phyloP scores from a whole-genome alignment of 1,140 invertebrate species.

The Cephus cinctus region DNA sequence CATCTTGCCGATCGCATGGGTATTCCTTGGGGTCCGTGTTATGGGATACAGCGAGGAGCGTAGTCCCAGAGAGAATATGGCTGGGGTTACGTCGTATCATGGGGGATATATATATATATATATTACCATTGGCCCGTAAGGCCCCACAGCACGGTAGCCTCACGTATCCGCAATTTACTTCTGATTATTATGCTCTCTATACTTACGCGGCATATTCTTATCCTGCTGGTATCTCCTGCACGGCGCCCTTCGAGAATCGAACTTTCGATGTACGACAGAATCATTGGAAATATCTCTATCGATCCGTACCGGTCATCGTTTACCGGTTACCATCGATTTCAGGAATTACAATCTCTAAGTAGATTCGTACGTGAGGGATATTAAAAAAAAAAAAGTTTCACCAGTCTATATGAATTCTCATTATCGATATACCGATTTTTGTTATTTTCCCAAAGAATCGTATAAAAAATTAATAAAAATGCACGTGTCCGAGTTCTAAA shows the following conservation, averaged over 20 bases:
- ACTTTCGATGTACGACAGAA: too few relatives aligned
- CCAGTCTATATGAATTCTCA: too few relatives aligned
- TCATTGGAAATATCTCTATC: background rate
- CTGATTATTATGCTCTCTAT: conserved; percentile 53
- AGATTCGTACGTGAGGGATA: background rate
- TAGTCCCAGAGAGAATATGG: background rate
- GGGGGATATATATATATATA: conserved; percentile 3
- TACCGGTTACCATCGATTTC: background rate
- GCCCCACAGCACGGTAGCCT: conserved; percentile 51
- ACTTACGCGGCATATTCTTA: conserved; percentile 47
- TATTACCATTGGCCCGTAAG: conserved; percentile 12
- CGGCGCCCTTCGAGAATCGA: too few relatives aligned
- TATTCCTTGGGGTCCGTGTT: conserved; percentile 10
- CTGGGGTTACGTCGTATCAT: conserved; percentile 1
- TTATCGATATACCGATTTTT: too few relatives aligned
- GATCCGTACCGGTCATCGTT: background rate
- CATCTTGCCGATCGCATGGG: conserved; percentile 14
- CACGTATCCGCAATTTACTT: conserved; percentile 56
- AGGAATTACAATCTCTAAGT: background rate
- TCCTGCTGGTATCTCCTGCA: too few relatives aligned
- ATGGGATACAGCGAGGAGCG: background rate
- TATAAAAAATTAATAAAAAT: background rate
- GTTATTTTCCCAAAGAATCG: too few relatives aligned
- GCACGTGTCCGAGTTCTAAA: background rate
- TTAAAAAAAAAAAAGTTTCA: background rate